Conservation (phyloP, 2,797 vertebrate genomes). For the Cyprinella venusta region DNA sequence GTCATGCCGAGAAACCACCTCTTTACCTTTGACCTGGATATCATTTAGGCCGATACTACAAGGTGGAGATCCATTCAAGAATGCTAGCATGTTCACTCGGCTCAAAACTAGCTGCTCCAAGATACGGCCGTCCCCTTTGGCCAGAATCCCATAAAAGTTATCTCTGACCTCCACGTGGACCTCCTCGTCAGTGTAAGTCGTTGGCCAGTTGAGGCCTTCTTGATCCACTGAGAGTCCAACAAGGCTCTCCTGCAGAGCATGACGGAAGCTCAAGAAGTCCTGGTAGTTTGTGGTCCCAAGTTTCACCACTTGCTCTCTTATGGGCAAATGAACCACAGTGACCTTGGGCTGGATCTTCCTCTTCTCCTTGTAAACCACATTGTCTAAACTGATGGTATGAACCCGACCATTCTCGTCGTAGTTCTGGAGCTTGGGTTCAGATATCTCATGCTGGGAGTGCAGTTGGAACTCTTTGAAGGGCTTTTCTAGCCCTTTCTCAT, state of each 20-base stretch:
- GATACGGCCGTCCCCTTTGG: slow-evolving; percentile 78
- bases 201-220: slow-evolving; percentile 77
- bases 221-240: slow-evolving; percentile 75
- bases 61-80: slow-evolving; percentile 82
- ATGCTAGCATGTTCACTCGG: slow-evolving; percentile 81
- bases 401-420: slow-evolving; percentile 86
- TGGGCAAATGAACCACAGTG: slow-evolving; percentile 79
- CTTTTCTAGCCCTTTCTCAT: slow-evolving; percentile 87
- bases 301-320: slow-evolving; percentile 85
- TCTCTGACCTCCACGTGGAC: slow-evolving; percentile 85
- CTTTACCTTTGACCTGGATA: slow-evolving; percentile 86
- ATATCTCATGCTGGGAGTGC: slow-evolving; percentile 82
- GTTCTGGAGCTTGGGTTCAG: slow-evolving; percentile 86
- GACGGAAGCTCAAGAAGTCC: slow-evolving; percentile 85
- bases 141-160: slow-evolving; percentile 82
- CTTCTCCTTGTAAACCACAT: slow-evolving; percentile 85
- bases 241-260: slow-evolving; percentile 78
- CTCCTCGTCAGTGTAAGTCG: slow-evolving; percentile 85
- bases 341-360: slow-evolving; percentile 87
- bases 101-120: slow-evolving; percentile 82
- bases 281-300: slow-evolving; percentile 84
- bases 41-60: slow-evolving; percentile 87
- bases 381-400: slow-evolving; percentile 85
- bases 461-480: slow-evolving; percentile 86
- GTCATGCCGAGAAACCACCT: slow-evolving; percentile 86